These are phyloP conservation scores for Dryas iulia DNA, from an alignment of 1,140 invertebrate species.

Conservation along the genomic window DNA sequence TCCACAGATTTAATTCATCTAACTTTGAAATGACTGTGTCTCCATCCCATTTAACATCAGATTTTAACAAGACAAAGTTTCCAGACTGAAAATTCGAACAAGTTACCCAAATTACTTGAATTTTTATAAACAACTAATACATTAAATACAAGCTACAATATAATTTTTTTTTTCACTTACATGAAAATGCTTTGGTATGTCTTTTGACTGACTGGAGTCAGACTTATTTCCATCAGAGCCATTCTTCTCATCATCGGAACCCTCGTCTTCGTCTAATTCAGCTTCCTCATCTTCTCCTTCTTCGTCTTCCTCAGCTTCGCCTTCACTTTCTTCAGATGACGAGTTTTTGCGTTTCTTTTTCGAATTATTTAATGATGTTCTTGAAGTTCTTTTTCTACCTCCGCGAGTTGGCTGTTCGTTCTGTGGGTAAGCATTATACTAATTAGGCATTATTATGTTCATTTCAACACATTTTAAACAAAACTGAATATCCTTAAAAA, in stretches of 20 bases:
- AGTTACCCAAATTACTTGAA: not conserved
- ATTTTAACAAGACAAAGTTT: constrained; percentile 85
- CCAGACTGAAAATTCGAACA: constrained; percentile 81
- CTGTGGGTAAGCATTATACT: constrained; percentile 12
- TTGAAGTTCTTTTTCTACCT: constrained; percentile 60
- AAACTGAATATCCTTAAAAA: not conserved
- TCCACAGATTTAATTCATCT: constrained; percentile 85
- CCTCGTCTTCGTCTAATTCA: constrained; percentile 73
- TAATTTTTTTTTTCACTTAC: constrained; percentile 43
- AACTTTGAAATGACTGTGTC: constrained; percentile 76
- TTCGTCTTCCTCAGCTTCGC: constrained; percentile 68
- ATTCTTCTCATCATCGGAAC: constrained; percentile 80
- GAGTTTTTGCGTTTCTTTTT: constrained; percentile 73
- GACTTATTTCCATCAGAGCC: constrained; percentile 79
- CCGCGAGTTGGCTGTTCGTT: constrained; percentile 59
- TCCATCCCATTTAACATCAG: constrained; percentile 82
- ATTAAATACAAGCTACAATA: not conserved
- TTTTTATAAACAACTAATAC: not conserved
- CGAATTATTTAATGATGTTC: constrained; percentile 54
- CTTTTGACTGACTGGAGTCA: constrained; percentile 78
- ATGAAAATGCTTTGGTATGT: constrained; percentile 80
- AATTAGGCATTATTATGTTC: not conserved
- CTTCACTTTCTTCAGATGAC: constrained; percentile 69
- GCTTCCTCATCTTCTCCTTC: constrained; percentile 73
- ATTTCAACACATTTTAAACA: not conserved